Base-by-base conservation (phyloP, 2,797 vertebrate species). In the Muscicapa comitata region DNA sequence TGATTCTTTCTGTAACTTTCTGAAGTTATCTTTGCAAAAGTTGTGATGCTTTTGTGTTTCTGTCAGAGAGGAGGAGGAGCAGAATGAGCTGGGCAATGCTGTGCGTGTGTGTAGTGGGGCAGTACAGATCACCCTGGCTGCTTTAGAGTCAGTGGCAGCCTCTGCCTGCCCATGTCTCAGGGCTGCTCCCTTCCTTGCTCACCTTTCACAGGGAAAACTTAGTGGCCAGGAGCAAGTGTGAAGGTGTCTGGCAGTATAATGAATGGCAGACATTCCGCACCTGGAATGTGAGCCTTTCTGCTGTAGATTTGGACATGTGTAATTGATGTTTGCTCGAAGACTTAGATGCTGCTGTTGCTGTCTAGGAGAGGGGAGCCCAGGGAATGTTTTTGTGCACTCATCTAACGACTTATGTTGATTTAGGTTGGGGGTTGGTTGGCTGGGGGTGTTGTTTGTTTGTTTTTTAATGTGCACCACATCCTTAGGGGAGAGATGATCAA, bases 291-390 rank as follows among this genome's bases (percentile, higher is more conserved):
- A 89, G 55, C 55, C 53, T 92, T 75, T 80, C 72, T 92, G 55
- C 40, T 55, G 9, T 7, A 31, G 40, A 18, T 13, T 58, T 48
- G 40, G 31, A 51, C n/a, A 20, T 0, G 0, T 16, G 10, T 18
- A 20, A 38, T 43, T 55, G 33, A 15, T 2, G 18, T 54, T 62
- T 88, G 29, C 63, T 73, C 14, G 4, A 26, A 62, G 80, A 33
- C 25, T 31, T 55, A 17, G 23, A 5, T 79, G 55, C 65, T 81
- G 83, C 43, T 71, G 54, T 55, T 78, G 80, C 43, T 2, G 0
- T 19, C 23, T 25, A 2, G 28, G 28, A 68, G 9, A 68, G 8
- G 3, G 5, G 29, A 71, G 45, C 61, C 73, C 47, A 31, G 38
- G 73, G 38, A 33, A 40, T 81, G 42, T 59, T 86, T 85, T 57